These are phyloP conservation scores for Aphidius gifuensis DNA, from an alignment of 1,140 invertebrate genomes.

Conservation along the genomic window DNA sequence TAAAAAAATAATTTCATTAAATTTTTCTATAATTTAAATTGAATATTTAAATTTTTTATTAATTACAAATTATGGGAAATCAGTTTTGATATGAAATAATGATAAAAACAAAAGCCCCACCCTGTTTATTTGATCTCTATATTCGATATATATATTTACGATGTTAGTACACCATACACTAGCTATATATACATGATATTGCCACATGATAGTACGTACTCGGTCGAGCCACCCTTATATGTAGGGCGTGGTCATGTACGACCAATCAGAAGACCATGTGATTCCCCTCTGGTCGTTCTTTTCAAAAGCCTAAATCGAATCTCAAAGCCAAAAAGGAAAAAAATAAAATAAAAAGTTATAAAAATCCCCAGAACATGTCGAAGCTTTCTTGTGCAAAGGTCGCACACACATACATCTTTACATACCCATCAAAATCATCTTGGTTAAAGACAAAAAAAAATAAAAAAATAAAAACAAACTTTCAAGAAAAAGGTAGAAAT, in stretches of 20 bases:
- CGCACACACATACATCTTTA: conserved; percentile 1
- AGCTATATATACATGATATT: conserved; percentile 20
- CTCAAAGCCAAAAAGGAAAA: background rate
- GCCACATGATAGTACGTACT: conserved; percentile 44
- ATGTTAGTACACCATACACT: no score
- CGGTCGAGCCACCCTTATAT: conserved; percentile 43
- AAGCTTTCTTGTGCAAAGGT: conserved; percentile 28
- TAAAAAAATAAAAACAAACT: conserved; percentile 27
- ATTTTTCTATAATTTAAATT: no score
- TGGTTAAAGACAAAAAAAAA: conserved; percentile 37
- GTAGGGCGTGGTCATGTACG: conserved; percentile 49
- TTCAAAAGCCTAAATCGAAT: conserved; percentile 9
- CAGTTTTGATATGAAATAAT: no score
- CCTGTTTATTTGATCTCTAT: conserved; percentile 35
- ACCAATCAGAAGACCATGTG: conserved; percentile 40
- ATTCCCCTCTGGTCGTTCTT: background rate
- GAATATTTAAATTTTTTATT: no score
- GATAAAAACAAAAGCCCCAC: conserved; percentile 23
- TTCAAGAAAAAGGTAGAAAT: background rate
- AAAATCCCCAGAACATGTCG: conserved; percentile 50
- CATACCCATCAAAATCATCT: no score
- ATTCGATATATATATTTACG: conserved; percentile 24
- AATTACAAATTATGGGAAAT: no score
- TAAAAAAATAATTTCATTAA: no score
- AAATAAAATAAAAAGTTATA: conserved; percentile 16